Conservation (phyloP, 1,140 invertebrate species). For the Ctenoplectra terminalis region DNA sequence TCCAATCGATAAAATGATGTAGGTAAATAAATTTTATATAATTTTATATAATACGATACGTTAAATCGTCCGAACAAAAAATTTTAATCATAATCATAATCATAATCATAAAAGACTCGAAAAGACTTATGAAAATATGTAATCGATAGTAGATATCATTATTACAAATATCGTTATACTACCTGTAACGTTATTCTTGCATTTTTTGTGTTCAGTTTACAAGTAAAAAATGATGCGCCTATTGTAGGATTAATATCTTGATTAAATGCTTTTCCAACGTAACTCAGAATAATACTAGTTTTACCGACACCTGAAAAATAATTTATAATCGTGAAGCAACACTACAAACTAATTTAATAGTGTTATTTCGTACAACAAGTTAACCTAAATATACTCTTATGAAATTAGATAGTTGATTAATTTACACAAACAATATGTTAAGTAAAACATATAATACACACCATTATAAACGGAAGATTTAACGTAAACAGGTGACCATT, state of each 20-base stretch:
- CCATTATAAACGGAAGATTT: no score
- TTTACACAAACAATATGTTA: not conserved
- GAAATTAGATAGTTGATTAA: no score
- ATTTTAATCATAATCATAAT: no score
- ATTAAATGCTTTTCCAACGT: slow-evolving; percentile 90
- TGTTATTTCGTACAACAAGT: not conserved
- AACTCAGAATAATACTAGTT: slow-evolving; percentile 91
- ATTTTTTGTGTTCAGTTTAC: slow-evolving; percentile 89
- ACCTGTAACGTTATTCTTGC: slow-evolving; percentile 90
- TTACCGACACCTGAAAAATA: slow-evolving; percentile 91
- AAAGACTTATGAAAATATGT: not conserved
- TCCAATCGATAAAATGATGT: no score
- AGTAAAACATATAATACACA: no score
- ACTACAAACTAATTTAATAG: not conserved
- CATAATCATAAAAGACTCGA: not conserved
- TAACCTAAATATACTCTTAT: not conserved
- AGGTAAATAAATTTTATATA: no score
- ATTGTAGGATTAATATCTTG: slow-evolving; percentile 91
- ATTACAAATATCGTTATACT: slow-evolving; percentile 64
- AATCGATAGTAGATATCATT: not conserved
- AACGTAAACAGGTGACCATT: no score
- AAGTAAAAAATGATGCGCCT: slow-evolving; percentile 94
- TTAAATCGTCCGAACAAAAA: no score
- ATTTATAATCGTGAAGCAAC: not conserved
- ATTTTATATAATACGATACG: no score